phyloP scores from a whole-genome alignment of 2,888 invertebrate species.

The Ceriagrion tenellum region DNA sequence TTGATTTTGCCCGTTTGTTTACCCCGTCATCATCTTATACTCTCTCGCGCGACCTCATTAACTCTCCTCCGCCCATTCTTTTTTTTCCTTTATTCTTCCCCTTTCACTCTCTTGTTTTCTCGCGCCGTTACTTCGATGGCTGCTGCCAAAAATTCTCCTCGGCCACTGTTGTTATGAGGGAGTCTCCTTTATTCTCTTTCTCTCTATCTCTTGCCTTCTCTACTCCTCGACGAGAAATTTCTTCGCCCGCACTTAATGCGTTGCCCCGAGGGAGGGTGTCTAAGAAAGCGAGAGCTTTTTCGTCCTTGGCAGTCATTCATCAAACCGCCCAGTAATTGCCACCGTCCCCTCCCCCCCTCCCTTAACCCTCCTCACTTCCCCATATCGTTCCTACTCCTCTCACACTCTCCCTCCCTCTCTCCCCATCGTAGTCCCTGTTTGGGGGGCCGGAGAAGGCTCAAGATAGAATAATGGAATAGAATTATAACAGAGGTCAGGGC shows the following conservation, averaged over 20 bases:
- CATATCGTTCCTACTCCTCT: too few relatives aligned
- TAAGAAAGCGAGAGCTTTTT: slow-evolving; percentile 20
- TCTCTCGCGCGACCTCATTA: neutral
- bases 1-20: neutral
- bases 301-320: slow-evolving; percentile 45
- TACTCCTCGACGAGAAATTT: neutral
- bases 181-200: neutral
- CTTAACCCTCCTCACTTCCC: neutral
- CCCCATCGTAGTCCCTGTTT: neutral
- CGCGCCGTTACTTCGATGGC: neutral
- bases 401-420: neutral
- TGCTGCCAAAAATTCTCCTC: slow-evolving; percentile 20
- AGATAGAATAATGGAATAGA: neutral
- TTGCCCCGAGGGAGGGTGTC: neutral
- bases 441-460: neutral
- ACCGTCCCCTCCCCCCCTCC: neutral
- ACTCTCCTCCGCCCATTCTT: neutral
- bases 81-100: neutral
- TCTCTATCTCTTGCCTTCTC: neutral
- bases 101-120: slow-evolving; percentile 15
- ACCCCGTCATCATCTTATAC: neutral
- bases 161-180: slow-evolving; percentile 18
- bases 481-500: too few relatives aligned
- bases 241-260: slow-evolving; percentile 40
- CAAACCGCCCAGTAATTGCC: slow-evolving; percentile 54